Evolutionary conservation across 2,113 vertebrate species (phyloP).

Genomic region (Hippocampus abdominalis): DNA sequence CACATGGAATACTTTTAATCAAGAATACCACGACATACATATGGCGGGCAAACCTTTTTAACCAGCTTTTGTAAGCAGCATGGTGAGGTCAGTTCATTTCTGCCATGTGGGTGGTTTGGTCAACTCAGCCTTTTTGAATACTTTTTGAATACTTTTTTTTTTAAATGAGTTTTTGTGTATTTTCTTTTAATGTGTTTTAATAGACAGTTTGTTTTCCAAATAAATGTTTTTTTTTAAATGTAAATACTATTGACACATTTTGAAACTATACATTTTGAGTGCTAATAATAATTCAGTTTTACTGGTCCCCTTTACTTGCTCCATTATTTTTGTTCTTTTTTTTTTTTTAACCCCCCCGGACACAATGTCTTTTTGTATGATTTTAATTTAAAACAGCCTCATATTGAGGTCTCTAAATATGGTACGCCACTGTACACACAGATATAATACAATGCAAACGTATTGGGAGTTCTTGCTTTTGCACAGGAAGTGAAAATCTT

Average conservation of each 20-base stretch:
- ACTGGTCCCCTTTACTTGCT: too few species aligned
- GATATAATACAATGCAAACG: background rate
- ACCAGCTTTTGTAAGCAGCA: background rate
- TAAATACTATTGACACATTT: background rate
- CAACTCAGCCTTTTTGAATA: background rate
- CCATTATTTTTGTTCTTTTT: background rate
- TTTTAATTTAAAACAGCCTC: background rate
- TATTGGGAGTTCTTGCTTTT: background rate
- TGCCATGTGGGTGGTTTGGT: background rate
- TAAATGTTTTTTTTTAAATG: background rate
- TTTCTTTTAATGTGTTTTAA: background rate
- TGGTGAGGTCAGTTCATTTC: background rate
- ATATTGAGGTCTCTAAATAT: background rate
- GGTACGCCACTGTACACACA: background rate
- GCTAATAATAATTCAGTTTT: too few species aligned
- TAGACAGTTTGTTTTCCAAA: too few species aligned
- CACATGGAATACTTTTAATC: conserved; percentile 22
- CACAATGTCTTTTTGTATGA: background rate
- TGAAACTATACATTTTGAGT: too few species aligned
- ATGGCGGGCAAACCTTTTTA: background rate
- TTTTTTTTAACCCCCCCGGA: background rate
- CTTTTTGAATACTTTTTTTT: too few species aligned
- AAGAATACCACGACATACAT: conserved; percentile 14
- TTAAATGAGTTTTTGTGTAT: background rate
- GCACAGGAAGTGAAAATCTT: background rate